These are phyloP conservation scores for Microcebus murinus DNA, from an alignment of 2,113 vertebrate genomes.

Conservation along the genomic window DNA sequence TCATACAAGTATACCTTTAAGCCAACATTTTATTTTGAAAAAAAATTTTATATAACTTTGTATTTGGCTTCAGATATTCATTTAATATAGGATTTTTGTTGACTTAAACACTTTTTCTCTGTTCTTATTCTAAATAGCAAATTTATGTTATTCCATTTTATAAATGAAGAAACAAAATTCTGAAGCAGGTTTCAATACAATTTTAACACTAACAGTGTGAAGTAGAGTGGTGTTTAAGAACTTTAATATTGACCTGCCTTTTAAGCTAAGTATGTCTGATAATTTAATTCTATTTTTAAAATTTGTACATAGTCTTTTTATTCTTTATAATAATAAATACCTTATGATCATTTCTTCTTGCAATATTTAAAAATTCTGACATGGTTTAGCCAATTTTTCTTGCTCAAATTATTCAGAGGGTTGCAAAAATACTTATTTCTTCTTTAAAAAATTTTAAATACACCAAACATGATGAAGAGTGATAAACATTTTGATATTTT, in stretches of 20 bases:
- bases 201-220: not conserved
- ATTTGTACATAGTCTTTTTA: not conserved
- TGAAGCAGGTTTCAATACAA: not conserved
- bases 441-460: constrained; percentile 2
- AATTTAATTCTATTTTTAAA: not conserved
- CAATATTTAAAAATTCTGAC: not conserved
- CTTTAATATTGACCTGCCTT: not conserved
- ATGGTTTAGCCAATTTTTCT: not conserved
- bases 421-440: not conserved
- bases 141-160: constrained; percentile 10
- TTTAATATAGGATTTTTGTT: not conserved
- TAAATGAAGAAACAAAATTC: not conserved
- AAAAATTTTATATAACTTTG: constrained; percentile 27
- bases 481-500: not conserved
- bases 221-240: not conserved
- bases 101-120: not conserved
- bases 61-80: constrained; percentile 20
- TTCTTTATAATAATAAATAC: not conserved
- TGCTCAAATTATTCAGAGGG: not conserved
- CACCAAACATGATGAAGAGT: not conserved
- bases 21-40: constrained; percentile 42
- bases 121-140: constrained; percentile 20
- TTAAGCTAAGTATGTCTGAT: not conserved
- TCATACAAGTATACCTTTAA: not conserved
- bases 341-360: not conserved